Base-by-base conservation (phyloP, 2,888 invertebrate genomes). In the Polydrusus cervinus region DNA sequence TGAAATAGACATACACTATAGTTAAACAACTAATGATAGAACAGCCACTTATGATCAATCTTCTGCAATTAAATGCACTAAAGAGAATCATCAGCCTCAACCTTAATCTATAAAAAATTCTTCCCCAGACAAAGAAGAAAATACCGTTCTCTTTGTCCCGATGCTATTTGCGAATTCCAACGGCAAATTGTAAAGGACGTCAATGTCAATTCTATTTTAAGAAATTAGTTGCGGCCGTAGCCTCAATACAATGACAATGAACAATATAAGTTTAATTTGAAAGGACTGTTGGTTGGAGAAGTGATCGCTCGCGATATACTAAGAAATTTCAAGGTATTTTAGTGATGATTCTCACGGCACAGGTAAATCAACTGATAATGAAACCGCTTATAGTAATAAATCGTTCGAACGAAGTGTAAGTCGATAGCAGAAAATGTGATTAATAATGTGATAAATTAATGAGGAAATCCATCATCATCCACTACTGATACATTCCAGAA, bases 121-220 rank as follows among this genome's bases (percentile, higher is more conserved):
- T 60, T 10, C 18, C 10, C 18, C 47, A 61, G 25, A 70, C 57
- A 57, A 53, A 66, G 53, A 38, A 38, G 16, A 11, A 9, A 34
- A 38, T 60, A 60, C 16, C 14, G 65, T 38, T 57, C 66, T 66
- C 67, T 67, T 73, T 67, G 72, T 67, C 49, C 38, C 49, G 47
- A 61, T 64, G 57, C 69, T 69, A 45, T 61, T 74, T 74, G 74
- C 55, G 53, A 69, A 74, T 69, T 74, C 71, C 57, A 70, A 38
- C 30, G 64, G 64, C 69, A 68, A 53, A 40, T 64, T 62, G 38
- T 53, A 34, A 34, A 34, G n/a, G 45, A 57, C 45, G 47, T 53
- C 75, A 75, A 75, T 75, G 75, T 75, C 75, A 75, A 71, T 67
- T 75, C 75, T 75, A 75, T 75, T 75, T 75, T 67, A 71, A 75